Evolutionary conservation across 2,113 vertebrate genomes (phyloP), one percentile per base, ranked within the genome.

Genomic region (Gavia stellata): DNA sequence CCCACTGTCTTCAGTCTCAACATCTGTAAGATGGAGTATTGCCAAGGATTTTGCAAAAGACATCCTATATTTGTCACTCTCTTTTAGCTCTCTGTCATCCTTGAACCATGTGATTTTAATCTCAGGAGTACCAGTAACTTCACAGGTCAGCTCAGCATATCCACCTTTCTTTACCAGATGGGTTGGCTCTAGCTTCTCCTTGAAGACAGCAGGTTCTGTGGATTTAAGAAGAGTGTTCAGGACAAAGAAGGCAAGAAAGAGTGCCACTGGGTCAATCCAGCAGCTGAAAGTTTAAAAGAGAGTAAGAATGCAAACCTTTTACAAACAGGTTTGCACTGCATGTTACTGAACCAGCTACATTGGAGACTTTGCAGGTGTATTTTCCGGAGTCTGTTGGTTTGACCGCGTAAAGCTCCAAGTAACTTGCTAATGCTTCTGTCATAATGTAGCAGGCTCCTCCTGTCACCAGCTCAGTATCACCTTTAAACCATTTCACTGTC

Each of bases 61-160:
- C 91, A 99, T 98, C 56, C 93, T 98, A 95, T 98, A 98, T 95
- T 98, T 99, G 47, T 97, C 93, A 92, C 98, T 97, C 28, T 98
- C 98, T 95, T 97, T 98, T 90, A 99, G 97, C 85, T 99, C 99
- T 95, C 98, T 98, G 52, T 99, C 98, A 73, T 99, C 98, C 93
- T 98, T 99, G 94, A 99, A 99, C 99, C 99, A 99, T 0, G 97
- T 99, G 95, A 99, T 98, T 96, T 96, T 97, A 96, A 99, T 99
- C 42, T 98, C 98, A 72, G 99, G 99, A 78, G 99, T 99, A 77
- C 99, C 99, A n/a, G 97, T 98, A 81, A 99, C 99, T 98, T 98
- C 99, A 97, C 99, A 99, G 96, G 98, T 98, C 95, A 99, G 95
- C 84, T 98, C 97, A 73, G 98, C 96, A 61, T 98, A 94, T 88